Evolutionary conservation across 2,888 invertebrate genomes (phyloP).

Genomic region (Lordiphosa fenestrarum): DNA sequence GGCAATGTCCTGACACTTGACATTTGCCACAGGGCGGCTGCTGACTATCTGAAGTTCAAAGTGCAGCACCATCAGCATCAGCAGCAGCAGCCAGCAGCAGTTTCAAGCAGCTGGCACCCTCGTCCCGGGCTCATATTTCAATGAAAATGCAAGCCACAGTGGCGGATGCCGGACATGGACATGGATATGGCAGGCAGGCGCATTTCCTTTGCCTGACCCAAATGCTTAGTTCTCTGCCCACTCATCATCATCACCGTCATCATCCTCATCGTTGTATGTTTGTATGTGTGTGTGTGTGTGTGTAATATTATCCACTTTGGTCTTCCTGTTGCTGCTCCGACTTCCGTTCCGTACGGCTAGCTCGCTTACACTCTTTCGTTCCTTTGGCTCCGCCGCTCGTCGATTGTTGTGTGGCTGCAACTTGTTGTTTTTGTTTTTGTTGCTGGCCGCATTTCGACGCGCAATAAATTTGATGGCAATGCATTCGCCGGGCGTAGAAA

Average conservation of each 20-base stretch:
- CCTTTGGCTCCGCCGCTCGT: constrained; percentile 17
- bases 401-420: constrained; percentile 30
- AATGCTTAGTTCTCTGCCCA: constrained; percentile 28
- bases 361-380: constrained; percentile 14
- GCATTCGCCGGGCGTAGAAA: constrained; percentile 48
- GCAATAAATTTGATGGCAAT: constrained; percentile 64
- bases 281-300: constrained; percentile 13
- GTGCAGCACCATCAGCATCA: constrained; percentile 27
- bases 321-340: constrained; percentile 60
- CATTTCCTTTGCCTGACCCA: constrained; percentile 29
- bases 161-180: constrained; percentile 25
- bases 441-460: constrained; percentile 43
- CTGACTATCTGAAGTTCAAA: constrained; percentile 36
- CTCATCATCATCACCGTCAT: constrained; percentile 15
- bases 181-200: constrained; percentile 15
- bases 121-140: constrained; percentile 46
- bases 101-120: constrained; percentile 3
- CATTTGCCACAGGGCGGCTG: constrained; percentile 36
- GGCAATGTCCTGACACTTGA: constrained; percentile 53
- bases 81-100: too few species aligned
- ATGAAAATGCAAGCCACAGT: constrained; percentile 46
- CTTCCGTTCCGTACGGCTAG: constrained; percentile 22
- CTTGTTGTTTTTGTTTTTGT: constrained; percentile 16
- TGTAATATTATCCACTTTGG: constrained; percentile 64
- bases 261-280: background rate